These are phyloP conservation scores for Elephas maximus DNA, from an alignment of 2,113 vertebrate species.

Conservation along the genomic window DNA sequence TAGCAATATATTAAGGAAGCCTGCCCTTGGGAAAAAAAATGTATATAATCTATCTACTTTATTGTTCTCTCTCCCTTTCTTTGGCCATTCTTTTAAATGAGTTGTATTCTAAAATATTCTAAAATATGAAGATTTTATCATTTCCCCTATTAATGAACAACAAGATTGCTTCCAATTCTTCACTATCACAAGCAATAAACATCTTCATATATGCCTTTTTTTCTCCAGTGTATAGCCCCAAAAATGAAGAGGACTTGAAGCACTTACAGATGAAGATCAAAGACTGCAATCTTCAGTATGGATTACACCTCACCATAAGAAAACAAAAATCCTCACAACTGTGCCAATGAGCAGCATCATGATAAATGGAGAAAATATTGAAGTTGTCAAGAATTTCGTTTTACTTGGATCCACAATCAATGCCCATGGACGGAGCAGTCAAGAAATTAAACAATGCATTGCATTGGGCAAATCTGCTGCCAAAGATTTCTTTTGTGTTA, in stretches of 20 bases:
- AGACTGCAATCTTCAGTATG: no score
- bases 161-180: neutral
- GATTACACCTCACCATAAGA: no score
- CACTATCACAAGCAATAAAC: neutral
- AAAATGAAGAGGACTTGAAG: neutral
- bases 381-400: no score
- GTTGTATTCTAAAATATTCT: conserved; percentile 19
- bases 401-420: no score
- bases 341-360: no score
- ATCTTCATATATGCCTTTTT: neutral
- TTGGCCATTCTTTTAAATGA: conserved; percentile 10
- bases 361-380: no score
- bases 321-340: no score
- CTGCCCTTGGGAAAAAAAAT: neutral
- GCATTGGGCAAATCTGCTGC: no score
- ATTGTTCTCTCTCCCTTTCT: neutral
- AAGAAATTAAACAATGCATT: no score
- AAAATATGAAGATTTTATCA: neutral
- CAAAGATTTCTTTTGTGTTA: no score
- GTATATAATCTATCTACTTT: conserved; percentile 5
- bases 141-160: neutral
- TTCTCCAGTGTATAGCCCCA: neutral
- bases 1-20: neutral
- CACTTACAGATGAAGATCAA: no score
- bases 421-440: no score